These are phyloP conservation scores for Synergus gifuensis DNA, from an alignment of 2,888 invertebrate genomes.

Conservation along the genomic window DNA sequence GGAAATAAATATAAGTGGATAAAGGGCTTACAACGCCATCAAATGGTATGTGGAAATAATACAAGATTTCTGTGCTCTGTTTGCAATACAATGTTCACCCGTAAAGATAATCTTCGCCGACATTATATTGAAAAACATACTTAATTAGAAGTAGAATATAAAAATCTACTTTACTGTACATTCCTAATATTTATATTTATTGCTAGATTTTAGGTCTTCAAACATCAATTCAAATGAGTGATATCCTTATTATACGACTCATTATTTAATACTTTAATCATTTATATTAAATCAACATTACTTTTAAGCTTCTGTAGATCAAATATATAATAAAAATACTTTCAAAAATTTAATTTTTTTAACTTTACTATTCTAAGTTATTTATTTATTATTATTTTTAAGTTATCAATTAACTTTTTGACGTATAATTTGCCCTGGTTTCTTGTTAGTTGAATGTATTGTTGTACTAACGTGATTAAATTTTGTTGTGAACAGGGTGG, in stretches of 20 bases:
- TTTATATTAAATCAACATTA: neutral
- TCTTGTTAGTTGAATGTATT: neutral
- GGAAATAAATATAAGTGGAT: conserved; percentile 42
- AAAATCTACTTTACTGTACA: neutral
- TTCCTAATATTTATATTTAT: neutral
- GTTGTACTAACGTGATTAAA: neutral
- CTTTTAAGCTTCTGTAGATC: neutral
- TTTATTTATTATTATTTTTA: neutral
- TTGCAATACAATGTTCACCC: conserved; percentile 36
- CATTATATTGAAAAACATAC: conserved; percentile 28
- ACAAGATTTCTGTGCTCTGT: conserved; percentile 36
- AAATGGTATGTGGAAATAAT: conserved; percentile 36
- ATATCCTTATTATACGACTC: neutral
- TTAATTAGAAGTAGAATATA: neutral
- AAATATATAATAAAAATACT: neutral
- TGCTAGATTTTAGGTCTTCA: no score
- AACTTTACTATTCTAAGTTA: neutral
- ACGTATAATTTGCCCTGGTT: neutral
- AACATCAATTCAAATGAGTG: no score
- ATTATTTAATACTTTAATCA: neutral
- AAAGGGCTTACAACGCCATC: conserved; percentile 37
- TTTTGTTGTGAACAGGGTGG: conserved; percentile 17
- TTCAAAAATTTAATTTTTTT: neutral
- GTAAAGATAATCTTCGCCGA: conserved; percentile 18
- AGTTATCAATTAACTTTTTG: neutral